phyloP scores from a whole-genome alignment of 2,888 invertebrate genomes.

The Caenorhabditis japonica region DNA sequence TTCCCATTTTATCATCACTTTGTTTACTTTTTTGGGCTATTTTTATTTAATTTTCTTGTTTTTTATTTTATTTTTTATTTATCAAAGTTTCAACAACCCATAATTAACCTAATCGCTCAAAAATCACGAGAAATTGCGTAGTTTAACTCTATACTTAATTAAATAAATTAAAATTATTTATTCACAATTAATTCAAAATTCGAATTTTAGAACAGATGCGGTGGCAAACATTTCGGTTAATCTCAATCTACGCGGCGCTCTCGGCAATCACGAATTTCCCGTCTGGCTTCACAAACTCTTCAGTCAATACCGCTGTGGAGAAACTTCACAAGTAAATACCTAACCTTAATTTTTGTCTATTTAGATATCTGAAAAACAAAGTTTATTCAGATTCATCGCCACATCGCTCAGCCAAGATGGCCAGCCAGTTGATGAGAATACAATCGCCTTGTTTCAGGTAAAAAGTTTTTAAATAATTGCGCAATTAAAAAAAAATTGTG shows the following conservation, averaged over 20 bases:
- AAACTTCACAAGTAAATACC: conserved; percentile 56
- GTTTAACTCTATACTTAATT: no score
- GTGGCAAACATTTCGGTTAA: conserved; percentile 56
- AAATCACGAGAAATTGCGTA: no score
- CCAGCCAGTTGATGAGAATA: conserved; percentile 50
- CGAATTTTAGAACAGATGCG: conserved; percentile 26
- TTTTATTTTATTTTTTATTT: no score
- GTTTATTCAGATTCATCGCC: conserved; percentile 60
- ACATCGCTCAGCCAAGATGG: conserved; percentile 59
- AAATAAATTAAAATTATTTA: no score
- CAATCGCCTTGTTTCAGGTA: conserved; percentile 58
- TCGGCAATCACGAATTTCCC: conserved; percentile 74
- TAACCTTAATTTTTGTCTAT: background rate
- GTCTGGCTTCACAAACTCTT: conserved; percentile 72
- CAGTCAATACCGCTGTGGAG: conserved; percentile 72
- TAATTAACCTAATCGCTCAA: no score
- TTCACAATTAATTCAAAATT: no score
- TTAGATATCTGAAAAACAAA: background rate
- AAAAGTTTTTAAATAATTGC: no score
- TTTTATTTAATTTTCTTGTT: no score
- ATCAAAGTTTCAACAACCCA: no score
- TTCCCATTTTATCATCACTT: no score
- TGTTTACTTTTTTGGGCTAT: no score
- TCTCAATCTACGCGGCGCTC: conserved; percentile 65
- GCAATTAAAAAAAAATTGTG: no score